Evolutionary conservation across 2,888 invertebrate species (phyloP), one percentile per base, ranked within the genome.

Genomic region (Stenichneumon culpator): DNA sequence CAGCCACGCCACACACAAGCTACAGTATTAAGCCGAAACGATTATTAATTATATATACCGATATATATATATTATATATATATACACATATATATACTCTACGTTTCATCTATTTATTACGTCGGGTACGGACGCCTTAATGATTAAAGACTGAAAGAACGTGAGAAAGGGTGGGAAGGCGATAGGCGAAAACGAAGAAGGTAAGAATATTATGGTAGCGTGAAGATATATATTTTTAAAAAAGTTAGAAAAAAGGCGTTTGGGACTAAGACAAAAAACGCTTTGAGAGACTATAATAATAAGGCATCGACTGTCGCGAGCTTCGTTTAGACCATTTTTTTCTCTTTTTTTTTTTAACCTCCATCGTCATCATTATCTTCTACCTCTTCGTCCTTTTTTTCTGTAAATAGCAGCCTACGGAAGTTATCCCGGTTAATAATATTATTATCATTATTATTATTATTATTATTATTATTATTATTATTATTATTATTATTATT

Each of bases 41-140:
- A 83, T 80, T 83, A 82, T 86, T 86, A 81, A 79, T 80, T 86
- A 82, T 86, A 84, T 81, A 86, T 79, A 87, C 74, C 60, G 52
- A 65, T 65, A 78, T 54, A 63, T 74, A 72, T 65, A 80, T 39
- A 68, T 83, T 85, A 83, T 77, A 83, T 82, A 79, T 86, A 69
- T 60, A 67, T 67, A 78, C 74, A 80, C 78, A 83, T 77, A 83
- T 84, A 78, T 86, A 11, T 44, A 72, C 14, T 19, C 67, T 36
- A 80, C 75, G 69, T 80, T 80, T 73, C 80, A 77, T 80, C 70
- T 84, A 80, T 84, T 84, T 84, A 80, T 84, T 80, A 72, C 74
- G 72, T 80, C 70, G 73, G 77, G 54, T 70, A 68, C 39, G 65
- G 70, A 72, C 57, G 72, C 72, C 80, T 75, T 80, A 57, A 83